These are phyloP conservation scores for Seriola quinqueradiata DNA, from an alignment of 2,113 vertebrate species.

Conservation along the genomic window DNA sequence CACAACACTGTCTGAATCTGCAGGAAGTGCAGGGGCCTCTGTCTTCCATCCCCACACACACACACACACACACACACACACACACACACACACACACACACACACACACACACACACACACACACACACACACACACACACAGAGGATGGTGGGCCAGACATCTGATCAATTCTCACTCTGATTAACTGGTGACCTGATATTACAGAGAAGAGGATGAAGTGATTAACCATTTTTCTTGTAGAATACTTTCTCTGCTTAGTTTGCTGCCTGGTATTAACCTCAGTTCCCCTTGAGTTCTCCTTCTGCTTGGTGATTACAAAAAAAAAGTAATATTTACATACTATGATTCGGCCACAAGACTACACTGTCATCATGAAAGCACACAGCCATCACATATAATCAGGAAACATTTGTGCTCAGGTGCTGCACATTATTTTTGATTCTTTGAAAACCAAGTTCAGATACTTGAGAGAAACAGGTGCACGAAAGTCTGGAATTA, in stretches of 20 bases:
- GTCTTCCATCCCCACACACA: slow-evolving; percentile 34
- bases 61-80: slow-evolving; percentile 6
- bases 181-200: slow-evolving; percentile 44
- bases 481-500: not conserved
- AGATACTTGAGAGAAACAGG: not conserved
- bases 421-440: not conserved
- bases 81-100: not conserved
- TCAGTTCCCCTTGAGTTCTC: not conserved
- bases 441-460: not conserved
- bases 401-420: not conserved
- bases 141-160: slow-evolving; percentile 44
- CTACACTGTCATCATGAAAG: not conserved
- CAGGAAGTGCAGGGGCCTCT: slow-evolving; percentile 69
- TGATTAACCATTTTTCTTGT: not conserved
- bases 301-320: not conserved
- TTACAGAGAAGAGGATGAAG: slow-evolving; percentile 21
- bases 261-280: not conserved
- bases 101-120: slow-evolving; percentile 1
- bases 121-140: slow-evolving; percentile 3
- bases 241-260: slow-evolving; percentile 1
- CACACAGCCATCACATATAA: not conserved
- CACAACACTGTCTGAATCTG: slow-evolving; percentile 66
- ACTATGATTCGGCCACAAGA: not conserved
- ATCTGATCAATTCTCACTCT: slow-evolving; percentile 62
- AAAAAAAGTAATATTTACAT: not conserved